Conservation (phyloP, 2,113 vertebrate species). For the Penelope pileata region DNA sequence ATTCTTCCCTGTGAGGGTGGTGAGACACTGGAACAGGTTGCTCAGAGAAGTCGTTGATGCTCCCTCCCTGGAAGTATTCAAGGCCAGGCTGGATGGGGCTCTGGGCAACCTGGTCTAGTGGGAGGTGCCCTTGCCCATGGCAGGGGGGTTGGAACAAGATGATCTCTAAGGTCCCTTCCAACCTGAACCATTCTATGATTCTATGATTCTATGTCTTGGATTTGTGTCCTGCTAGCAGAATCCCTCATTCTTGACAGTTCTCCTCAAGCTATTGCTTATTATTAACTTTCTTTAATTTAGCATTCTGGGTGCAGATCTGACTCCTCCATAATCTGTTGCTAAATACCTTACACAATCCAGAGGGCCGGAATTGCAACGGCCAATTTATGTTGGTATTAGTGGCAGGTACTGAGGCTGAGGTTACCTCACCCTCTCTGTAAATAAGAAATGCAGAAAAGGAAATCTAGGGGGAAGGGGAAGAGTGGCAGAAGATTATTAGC, state of each 20-base stretch:
- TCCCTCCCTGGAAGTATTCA: no score
- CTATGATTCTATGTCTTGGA: no score
- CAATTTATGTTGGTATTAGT: not conserved
- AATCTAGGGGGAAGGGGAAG: not conserved
- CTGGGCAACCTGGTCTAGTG: no score
- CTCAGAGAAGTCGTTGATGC: no score
- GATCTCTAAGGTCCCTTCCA: no score
- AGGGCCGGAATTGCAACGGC: not conserved
- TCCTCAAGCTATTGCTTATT: accelerated
- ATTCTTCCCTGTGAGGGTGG: no score
- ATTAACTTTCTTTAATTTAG: not conserved
- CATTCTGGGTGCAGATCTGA: not conserved
- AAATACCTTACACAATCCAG: not conserved
- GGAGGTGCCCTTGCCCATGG: no score
- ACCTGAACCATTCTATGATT: no score
- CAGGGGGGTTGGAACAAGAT: no score
- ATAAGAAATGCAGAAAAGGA: not conserved
- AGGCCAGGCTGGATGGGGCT: no score
- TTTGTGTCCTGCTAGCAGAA: not conserved
- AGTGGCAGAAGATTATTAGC: not conserved
- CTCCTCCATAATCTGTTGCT: not conserved
- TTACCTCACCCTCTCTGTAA: not conserved
- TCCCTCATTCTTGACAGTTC: not conserved
- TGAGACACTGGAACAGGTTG: no score
- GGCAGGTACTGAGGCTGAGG: no score